phyloP scores from a whole-genome alignment of 1,140 invertebrate genomes.

The Zaprionus camerounensis region DNA sequence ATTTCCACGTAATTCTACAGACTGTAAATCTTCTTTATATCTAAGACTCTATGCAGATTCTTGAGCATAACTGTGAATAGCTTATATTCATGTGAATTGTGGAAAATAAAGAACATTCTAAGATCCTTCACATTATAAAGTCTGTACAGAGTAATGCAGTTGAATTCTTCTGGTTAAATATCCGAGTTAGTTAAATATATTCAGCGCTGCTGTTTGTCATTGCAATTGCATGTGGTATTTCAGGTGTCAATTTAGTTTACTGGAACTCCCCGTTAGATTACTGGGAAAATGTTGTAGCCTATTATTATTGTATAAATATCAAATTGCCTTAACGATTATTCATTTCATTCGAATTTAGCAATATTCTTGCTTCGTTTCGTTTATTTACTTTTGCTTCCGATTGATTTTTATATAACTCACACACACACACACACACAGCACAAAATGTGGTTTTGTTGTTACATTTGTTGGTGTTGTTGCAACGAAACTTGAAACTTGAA shows the following conservation, averaged over 20 bases:
- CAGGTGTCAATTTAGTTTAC: neutral
- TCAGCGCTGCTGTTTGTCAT: neutral
- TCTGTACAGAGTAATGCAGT: neutral
- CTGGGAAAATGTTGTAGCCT: neutral
- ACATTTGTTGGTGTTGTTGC: conserved; percentile 15
- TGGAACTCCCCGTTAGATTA: neutral
- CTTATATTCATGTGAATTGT: too few relatives aligned
- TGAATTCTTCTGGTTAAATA: neutral
- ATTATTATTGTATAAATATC: conserved; percentile 1
- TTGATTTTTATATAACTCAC: conserved; percentile 23
- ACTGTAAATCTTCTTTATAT: too few relatives aligned
- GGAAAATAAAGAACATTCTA: too few relatives aligned
- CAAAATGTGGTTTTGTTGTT: conserved; percentile 7
- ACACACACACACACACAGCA: neutral
- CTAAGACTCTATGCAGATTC: too few relatives aligned
- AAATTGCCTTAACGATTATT: neutral
- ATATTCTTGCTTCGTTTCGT: neutral
- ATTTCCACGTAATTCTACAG: too few relatives aligned
- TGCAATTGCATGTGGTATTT: neutral
- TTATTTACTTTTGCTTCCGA: conserved; percentile 9
- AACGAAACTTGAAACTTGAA: conserved; percentile 52
- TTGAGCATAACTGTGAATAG: too few relatives aligned
- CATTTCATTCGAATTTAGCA: neutral
- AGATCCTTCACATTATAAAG: neutral
- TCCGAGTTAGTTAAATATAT: neutral